phyloP scores from a whole-genome alignment of 2,888 invertebrate genomes.

The Netelia fuscicornis region DNA sequence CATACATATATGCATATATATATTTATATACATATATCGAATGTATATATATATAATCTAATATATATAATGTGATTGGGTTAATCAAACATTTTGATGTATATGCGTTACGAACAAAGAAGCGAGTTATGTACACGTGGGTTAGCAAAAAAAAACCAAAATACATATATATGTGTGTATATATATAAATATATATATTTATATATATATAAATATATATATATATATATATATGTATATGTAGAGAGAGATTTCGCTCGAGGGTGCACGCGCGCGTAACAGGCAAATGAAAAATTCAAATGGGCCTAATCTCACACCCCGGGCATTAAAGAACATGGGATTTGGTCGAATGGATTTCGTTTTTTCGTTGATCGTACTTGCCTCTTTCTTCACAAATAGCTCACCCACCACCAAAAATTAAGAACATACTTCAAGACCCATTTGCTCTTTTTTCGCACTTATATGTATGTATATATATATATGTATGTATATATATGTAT shows the following conservation, averaged over 20 bases:
- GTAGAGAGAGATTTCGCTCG: conserved; percentile 1
- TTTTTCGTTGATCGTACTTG: conserved; percentile 46
- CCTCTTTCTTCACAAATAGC: conserved; percentile 45
- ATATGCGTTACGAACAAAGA: conserved; percentile 84
- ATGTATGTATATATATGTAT: conserved; percentile 47
- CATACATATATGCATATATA: conserved; percentile 15
- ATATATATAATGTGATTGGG: conserved; percentile 73
- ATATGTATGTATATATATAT: conserved; percentile 15
- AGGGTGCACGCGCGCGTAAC: conserved; percentile 63
- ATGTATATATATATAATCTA: conserved; percentile 3
- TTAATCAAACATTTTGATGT: conserved; percentile 80
- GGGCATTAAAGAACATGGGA: conserved; percentile 1
- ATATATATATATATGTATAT: conserved; percentile 16
- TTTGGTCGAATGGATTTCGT: not conserved
- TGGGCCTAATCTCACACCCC: conserved; percentile 13
- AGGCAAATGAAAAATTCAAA: conserved; percentile 40
- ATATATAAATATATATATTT: conserved; percentile 12
- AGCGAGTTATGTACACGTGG: conserved; percentile 85
- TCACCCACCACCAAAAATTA: conserved; percentile 55
- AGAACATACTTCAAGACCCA: conserved; percentile 42
- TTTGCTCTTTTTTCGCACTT: conserved; percentile 18
- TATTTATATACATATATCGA: conserved; percentile 35
- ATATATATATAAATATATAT: conserved; percentile 22
- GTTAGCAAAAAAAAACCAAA: conserved; percentile 81
- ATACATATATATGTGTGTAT: conserved; percentile 22